Conservation (phyloP, 64 coral and sea anemone genomes). For the Montipora efflorescens region DNA sequence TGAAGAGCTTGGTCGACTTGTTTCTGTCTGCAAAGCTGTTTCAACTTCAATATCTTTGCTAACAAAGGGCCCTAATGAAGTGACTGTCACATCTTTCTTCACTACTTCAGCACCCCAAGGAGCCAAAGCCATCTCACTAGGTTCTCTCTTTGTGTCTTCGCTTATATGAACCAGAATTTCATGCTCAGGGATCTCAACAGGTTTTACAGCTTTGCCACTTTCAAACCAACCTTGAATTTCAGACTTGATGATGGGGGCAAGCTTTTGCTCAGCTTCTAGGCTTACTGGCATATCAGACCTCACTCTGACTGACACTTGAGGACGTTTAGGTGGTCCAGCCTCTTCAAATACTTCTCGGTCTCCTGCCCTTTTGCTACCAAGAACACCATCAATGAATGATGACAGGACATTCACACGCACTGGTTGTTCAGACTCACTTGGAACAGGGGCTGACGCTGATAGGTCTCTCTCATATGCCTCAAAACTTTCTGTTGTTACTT, state of each 20-base stretch:
- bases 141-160: slow-evolving; percentile 76
- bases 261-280: slow-evolving; percentile 86
- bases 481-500: slow-evolving; percentile 29
- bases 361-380: slow-evolving; percentile 62
- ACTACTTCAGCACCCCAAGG: slow-evolving; percentile 89
- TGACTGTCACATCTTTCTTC: slow-evolving; percentile 93
- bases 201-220: slow-evolving; percentile 81
- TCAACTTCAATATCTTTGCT: slow-evolving; percentile 92
- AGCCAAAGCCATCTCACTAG: slow-evolving; percentile 52
- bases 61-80: slow-evolving; percentile 84
- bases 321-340: slow-evolving; percentile 60
- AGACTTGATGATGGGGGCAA: slow-evolving; percentile 97
- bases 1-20: slow-evolving; percentile 17
- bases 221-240: slow-evolving; percentile 98
- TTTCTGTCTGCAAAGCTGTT: slow-evolving; percentile 86
- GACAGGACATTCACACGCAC: slow-evolving; percentile 60
- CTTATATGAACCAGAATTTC: slow-evolving; percentile 89
- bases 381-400: slow-evolving; percentile 67
- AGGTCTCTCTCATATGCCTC: slow-evolving; percentile 57
- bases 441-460: background rate
- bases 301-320: slow-evolving; percentile 86
- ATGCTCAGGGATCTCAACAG: slow-evolving; percentile 75
- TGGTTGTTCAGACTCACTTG: slow-evolving; percentile 13
- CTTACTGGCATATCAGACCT: slow-evolving; percentile 72
- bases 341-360: slow-evolving; percentile 45